Conservation (phyloP, 2,113 vertebrate genomes). For the Toxotes chatareus region DNA sequence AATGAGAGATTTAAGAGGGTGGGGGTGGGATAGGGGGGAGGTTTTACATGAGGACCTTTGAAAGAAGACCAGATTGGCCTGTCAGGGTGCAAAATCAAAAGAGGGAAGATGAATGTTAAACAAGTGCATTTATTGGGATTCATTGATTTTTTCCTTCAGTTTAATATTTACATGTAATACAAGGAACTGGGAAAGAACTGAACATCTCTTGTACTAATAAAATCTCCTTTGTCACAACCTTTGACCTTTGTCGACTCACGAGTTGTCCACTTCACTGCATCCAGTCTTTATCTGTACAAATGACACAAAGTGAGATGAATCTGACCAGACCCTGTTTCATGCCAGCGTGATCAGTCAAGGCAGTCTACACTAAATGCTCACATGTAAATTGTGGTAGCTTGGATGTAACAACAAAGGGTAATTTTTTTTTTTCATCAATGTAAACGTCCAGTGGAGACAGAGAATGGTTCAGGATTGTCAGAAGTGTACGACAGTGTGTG, state of each 20-base stretch:
- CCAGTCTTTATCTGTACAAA: background rate
- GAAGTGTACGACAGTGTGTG: background rate
- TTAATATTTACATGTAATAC: constrained; percentile 75
- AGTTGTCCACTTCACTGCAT: background rate
- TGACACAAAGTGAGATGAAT: constrained; percentile 43
- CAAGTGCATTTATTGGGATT: constrained; percentile 79
- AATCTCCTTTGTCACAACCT: constrained; percentile 17
- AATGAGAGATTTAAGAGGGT: background rate
- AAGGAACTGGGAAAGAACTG: constrained; percentile 36
- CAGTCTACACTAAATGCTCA: constrained; percentile 2
- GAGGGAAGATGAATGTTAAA: constrained; percentile 45
- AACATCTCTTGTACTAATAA: constrained; percentile 34
- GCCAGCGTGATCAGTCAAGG: constrained; percentile 7
- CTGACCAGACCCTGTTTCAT: background rate
- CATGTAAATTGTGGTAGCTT: constrained; percentile 6
- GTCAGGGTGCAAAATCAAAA: constrained; percentile 14
- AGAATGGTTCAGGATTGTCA: constrained; percentile 44
- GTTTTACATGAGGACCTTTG: background rate
- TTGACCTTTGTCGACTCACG: constrained; percentile 22
- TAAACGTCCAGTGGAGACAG: constrained; percentile 19
- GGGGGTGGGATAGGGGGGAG: too few relatives aligned
- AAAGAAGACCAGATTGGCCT: background rate
- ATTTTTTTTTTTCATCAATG: background rate
- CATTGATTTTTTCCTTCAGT: constrained; percentile 46
- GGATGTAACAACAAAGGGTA: constrained; percentile 32